phyloP scores from a whole-genome alignment of 2,113 vertebrate genomes.

The Poecilia latipinna region DNA sequence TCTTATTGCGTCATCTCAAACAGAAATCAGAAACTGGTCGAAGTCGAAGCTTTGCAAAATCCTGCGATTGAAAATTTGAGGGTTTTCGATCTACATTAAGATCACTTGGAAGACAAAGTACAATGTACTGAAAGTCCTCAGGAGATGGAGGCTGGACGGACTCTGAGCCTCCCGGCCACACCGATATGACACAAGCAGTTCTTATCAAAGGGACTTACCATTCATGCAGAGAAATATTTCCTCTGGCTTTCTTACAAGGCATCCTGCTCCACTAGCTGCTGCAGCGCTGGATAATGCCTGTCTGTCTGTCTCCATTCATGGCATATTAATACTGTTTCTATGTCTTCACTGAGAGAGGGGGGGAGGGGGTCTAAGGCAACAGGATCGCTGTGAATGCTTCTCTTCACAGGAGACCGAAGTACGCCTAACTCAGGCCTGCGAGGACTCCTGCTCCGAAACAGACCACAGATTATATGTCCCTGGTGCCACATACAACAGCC shows the following conservation, averaged over 20 bases:
- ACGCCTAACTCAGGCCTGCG: slow-evolving; percentile 51
- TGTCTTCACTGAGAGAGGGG: slow-evolving; percentile 48
- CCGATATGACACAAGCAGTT: slow-evolving; percentile 38
- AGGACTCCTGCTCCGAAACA: slow-evolving; percentile 64
- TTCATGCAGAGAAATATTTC: slow-evolving; percentile 48
- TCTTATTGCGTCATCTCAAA: background rate
- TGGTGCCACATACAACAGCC: slow-evolving; percentile 74
- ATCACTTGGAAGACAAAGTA: background rate
- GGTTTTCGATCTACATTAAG: background rate
- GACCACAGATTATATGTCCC: slow-evolving; percentile 76
- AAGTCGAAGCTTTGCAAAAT: background rate
- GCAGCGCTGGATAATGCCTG: slow-evolving; percentile 68
- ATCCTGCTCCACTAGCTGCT: slow-evolving; percentile 49
- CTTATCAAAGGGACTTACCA: slow-evolving; percentile 35
- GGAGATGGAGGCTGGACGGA: slow-evolving; percentile 9
- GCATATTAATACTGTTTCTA: slow-evolving; percentile 81
- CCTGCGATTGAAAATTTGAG: background rate
- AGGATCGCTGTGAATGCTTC: slow-evolving; percentile 76
- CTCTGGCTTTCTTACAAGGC: slow-evolving; percentile 53
- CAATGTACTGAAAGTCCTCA: background rate
- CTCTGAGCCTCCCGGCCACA: slow-evolving; percentile 14
- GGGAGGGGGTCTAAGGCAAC: slow-evolving; percentile 31
- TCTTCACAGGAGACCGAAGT: slow-evolving; percentile 70
- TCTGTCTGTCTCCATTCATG: slow-evolving; percentile 79
- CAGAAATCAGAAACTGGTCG: background rate